Base-by-base conservation (phyloP, 2,113 vertebrate genomes). In the Genyomyrus donnyi region DNA sequence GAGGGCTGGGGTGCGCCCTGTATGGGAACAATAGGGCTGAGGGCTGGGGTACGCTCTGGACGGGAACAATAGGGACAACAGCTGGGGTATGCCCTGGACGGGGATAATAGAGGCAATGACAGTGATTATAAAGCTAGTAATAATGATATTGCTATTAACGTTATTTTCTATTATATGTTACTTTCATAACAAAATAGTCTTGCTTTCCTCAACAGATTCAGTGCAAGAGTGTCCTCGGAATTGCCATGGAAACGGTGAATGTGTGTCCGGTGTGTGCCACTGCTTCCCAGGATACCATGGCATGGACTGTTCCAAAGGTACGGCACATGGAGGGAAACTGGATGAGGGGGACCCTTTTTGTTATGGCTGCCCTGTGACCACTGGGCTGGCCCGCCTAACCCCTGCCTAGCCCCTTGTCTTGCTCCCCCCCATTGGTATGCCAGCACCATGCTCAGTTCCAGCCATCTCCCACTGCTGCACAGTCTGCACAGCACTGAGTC, bases 261-360 rank as follows among this genome's bases (percentile, higher is more conserved):
- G 98, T 88, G 98, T 98, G 27, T 99, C 98, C 3, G 98, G 98
- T 70, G 94, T 98, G 90, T 99, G 98, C 94, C 98, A 99, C 93
- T 99, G 98, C 91, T 99, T 99, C 92, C 98, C 98, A 7, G 98
- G 98, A 92, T 99, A 99, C 94, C 97, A 99, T 21, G 98, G 98
- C 93, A 97, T 98, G 92, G 98, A 99, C 92, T 99, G 98, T 92
- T 97, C 98, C 92, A 99, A 99, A 99, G 98, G 98, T 99, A 98
- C 89, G 88, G 83, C 35, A 45, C 31, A 39, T 31, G 53, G 21
- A n/a, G 27, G 35, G 39, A 19, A 19, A 17, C 5, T 42, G 17
- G 17, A 0, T 39, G 15, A 77, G 15, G 17, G 27, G 74, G 5
- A 80, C 15, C 13, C 6, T 31, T 10, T 62, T 66, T 66, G 24